phyloP scores from a whole-genome alignment of 2,113 vertebrate genomes.

The Lanius collurio region DNA sequence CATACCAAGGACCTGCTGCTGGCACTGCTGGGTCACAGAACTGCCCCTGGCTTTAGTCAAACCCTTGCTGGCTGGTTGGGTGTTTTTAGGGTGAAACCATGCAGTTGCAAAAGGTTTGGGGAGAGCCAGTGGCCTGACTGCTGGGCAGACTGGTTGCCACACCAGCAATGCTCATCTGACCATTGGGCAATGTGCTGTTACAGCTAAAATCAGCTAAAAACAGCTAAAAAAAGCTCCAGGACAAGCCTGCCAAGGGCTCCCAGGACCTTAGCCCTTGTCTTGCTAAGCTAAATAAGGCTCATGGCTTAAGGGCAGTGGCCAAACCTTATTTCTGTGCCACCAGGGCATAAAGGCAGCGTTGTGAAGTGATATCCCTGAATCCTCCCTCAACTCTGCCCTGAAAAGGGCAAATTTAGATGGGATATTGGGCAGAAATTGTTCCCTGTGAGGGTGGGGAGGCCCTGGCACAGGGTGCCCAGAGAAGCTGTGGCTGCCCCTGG shows the following conservation, averaged over 20 bases:
- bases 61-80: background rate
- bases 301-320: background rate
- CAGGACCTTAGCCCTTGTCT: background rate
- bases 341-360: background rate
- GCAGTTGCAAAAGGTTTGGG: background rate
- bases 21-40: background rate
- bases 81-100: background rate
- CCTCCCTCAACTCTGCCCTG: background rate
- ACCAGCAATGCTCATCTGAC: background rate
- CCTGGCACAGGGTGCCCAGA: background rate
- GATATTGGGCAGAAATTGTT: background rate
- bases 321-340: background rate
- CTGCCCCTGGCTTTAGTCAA: accelerated
- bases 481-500: background rate
- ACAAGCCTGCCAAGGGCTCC: background rate
- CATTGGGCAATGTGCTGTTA: background rate
- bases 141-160: background rate
- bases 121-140: background rate
- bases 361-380: background rate
- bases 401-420: background rate
- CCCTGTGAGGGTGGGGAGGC: accelerated
- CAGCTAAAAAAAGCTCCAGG: background rate
- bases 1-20: background rate
- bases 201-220: background rate
- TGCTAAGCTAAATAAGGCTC: background rate